Evolutionary conservation across 2,113 vertebrate genomes (phyloP).

Genomic region (Cyprinodon tularosa): DNA sequence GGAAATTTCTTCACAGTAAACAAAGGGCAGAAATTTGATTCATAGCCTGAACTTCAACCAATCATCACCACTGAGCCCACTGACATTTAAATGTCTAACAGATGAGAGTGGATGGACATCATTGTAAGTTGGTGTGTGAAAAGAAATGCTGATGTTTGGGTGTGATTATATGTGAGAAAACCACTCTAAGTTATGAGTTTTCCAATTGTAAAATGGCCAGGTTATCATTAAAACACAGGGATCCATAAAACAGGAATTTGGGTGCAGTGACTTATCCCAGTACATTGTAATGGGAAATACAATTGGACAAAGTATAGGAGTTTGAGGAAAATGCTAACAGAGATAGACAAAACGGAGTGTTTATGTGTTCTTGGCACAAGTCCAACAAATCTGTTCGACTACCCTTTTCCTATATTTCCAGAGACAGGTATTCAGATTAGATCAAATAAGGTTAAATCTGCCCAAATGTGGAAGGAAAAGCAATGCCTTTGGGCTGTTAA

Average conservation of each 20-base stretch:
- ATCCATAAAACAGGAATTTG: conserved; percentile 46
- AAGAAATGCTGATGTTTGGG: not conserved
- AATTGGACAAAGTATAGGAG: conserved; percentile 46
- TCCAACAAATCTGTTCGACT: conserved; percentile 43
- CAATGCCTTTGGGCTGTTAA: conserved; percentile 28
- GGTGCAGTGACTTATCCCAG: conserved; percentile 5
- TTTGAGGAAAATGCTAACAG: conserved; percentile 11
- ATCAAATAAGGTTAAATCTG: conserved; percentile 56
- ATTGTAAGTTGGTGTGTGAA: not conserved
- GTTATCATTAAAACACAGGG: conserved; percentile 39
- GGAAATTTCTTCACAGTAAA: conserved; percentile 22
- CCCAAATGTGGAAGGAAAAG: conserved; percentile 35
- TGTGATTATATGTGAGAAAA: conserved; percentile 8
- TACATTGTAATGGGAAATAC: conserved; percentile 29
- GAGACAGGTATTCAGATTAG: conserved; percentile 40
- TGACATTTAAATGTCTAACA: conserved; percentile 45
- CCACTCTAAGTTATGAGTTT: conserved; percentile 13
- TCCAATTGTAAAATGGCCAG: conserved; percentile 20
- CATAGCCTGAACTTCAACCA: conserved; percentile 49
- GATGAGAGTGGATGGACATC: conserved; percentile 3
- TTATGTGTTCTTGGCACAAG: conserved; percentile 47
- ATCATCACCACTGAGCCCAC: conserved; percentile 37
- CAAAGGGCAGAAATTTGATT: conserved; percentile 30
- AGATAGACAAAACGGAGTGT: conserved; percentile 21
- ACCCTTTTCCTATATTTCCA: conserved; percentile 16